Conservation (phyloP, 2,888 invertebrate genomes). For the Sminthurinus aureus region DNA sequence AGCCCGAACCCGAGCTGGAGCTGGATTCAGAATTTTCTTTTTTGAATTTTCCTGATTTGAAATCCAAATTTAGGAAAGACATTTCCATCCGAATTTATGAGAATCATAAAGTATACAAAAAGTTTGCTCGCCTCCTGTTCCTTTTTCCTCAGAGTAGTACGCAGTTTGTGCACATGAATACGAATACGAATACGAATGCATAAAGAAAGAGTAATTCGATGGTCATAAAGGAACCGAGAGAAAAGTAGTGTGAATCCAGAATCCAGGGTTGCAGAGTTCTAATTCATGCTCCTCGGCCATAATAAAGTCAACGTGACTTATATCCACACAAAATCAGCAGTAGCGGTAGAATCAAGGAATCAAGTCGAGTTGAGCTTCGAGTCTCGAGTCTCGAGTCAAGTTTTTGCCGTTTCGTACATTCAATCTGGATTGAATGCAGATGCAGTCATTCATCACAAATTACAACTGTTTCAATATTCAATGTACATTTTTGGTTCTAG, state of each 20-base stretch:
- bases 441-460: constrained; percentile 24
- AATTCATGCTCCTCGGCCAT: neutral
- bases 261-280: neutral
- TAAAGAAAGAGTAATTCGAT: too few species aligned
- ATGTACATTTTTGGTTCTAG: too few species aligned
- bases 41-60: constrained; percentile 32
- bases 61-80: constrained; percentile 25
- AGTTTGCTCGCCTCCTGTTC: neutral
- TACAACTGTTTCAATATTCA: constrained; percentile 11
- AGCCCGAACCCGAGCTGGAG: too few species aligned
- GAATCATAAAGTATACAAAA: constrained; percentile 16
- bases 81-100: constrained; percentile 21
- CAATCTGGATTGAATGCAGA: too few species aligned
- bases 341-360: neutral
- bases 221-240: neutral
- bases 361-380: neutral
- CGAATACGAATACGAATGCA: too few species aligned
- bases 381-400: too few species aligned
- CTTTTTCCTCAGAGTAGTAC: neutral
- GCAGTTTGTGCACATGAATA: neutral
- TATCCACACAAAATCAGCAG: neutral
- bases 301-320: constrained; percentile 10
- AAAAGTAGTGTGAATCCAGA: neutral
- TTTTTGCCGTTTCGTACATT: too few species aligned
- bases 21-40: too few species aligned